A percentile compares a stretch with the other conserved stretches of the same genome.
Conservation (phyloP, 2,797 vertebrate genomes). For the Lepilemur septentrionalis region DNA sequence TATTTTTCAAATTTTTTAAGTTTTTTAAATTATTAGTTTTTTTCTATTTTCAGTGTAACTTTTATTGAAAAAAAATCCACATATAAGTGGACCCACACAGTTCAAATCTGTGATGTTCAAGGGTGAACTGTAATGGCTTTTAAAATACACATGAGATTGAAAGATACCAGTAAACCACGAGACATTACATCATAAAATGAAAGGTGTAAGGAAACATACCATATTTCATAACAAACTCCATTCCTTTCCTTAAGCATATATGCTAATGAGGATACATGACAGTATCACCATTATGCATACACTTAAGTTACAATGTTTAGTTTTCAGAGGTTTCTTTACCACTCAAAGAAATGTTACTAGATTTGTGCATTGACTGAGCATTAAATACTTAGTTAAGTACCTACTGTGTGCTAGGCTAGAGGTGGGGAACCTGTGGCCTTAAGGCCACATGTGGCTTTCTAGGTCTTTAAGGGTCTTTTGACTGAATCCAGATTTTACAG, state of each 20-base stretch:
- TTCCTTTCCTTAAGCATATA: background rate
- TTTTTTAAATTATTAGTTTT: too few species aligned
- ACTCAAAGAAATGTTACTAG: background rate
- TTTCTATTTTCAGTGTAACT: background rate
- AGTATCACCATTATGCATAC: background rate
- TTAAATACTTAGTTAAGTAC: background rate
- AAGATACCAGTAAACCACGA: background rate
- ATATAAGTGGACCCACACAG: background rate
- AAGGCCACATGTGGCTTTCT: too few species aligned
- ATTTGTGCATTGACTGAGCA: background rate
- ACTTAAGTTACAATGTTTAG: background rate
- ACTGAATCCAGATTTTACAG: too few species aligned
- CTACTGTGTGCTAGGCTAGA: background rate
- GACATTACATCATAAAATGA: background rate
- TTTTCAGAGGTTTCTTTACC: background rate
- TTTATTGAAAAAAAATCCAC: background rate
- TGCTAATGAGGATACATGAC: background rate
- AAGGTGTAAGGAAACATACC: background rate
- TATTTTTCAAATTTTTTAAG: too few species aligned
- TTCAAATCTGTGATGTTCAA: background rate
- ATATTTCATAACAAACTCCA: background rate
- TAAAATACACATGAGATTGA: background rate
- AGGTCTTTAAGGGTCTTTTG: too few species aligned
- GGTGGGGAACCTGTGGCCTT: too few species aligned
- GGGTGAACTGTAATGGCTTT: background rate